Base-by-base conservation (phyloP, 2,797 vertebrate species). In the Micromesistius poutassou region DNA sequence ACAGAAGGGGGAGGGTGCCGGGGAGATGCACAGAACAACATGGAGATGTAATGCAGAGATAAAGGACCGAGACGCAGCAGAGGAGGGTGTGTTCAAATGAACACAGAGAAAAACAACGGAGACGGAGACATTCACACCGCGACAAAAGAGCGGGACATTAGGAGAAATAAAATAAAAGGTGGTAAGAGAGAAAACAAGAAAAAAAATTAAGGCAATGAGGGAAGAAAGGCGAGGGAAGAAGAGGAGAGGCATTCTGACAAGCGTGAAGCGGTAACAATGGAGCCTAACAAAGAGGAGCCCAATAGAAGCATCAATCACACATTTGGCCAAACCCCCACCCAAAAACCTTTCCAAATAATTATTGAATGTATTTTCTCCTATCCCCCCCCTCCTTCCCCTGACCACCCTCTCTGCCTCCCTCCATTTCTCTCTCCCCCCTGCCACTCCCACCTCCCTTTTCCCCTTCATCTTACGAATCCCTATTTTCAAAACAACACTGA, bases 251-350 rank as follows among this genome's bases (percentile, higher is more conserved):
- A 88, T 88, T 92, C 92, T 86, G 89, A 95, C 94, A 93, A 93
- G 91, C 91, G 74, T 94, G 92, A 94, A 95, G 94, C 93, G 90
- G 90, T 93, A 95, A 96, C 92, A 93, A 95, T 93, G 83, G 84
- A 85, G 87, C 72, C 91, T 94, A 95, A 95, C 94, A 96, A 96
- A 94, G 94, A 91, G 88, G 79, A 83, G 79, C 89, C 88, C 88
- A 85, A 81, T 50, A 78, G 82, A 90, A 79, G 74, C 87, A 89
- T 88, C 89, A 88, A 87, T 92, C 89, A 87, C 79, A 80, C 16
- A 81, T 83, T 80, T 86, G 84, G 82, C 80, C 86, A 83, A 81
- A 74, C 78, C 81, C 82, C 80, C 22, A 62, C 55, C 55, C 22
- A 62, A 62, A 62, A 62, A 62, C 55, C 55, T 62, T 62, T 62